phyloP scores from a whole-genome alignment of 37 sponge, comb jelly and placozoan genomes.

The Axinella damicornis region DNA sequence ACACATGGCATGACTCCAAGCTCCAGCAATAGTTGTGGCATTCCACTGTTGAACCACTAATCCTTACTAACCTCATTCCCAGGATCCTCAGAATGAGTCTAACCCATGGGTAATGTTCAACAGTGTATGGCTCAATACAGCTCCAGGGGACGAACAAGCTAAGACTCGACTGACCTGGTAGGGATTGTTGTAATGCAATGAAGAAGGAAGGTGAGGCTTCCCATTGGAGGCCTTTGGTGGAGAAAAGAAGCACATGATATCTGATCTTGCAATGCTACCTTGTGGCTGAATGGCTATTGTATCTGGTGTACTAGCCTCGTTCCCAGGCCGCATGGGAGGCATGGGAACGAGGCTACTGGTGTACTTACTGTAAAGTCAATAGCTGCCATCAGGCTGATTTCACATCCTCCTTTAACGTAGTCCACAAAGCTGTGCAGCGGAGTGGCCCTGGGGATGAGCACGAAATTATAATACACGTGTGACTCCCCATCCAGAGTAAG shows the following conservation, averaged over 20 bases:
- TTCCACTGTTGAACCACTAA: no score
- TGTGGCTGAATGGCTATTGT: background rate
- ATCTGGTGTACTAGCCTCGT: background rate
- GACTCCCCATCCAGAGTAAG: no score
- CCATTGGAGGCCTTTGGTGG: conserved; percentile 83
- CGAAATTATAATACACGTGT: no score
- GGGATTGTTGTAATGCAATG: conserved; percentile 78
- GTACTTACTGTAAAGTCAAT: conserved; percentile 87
- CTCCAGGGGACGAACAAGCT: no score
- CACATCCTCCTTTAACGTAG: conserved; percentile 84
- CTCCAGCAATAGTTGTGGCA: no score
- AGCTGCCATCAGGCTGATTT: conserved; percentile 78
- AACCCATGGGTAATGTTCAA: no score
- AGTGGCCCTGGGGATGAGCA: conserved; percentile 37
- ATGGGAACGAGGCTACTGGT: background rate
- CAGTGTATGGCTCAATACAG: no score
- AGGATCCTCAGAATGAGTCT: no score
- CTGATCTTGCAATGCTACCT: no score
- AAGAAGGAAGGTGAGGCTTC: conserved; percentile 54
- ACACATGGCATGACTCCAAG: no score
- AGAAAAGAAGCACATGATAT: background rate
- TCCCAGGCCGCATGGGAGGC: background rate
- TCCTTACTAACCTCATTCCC: no score
- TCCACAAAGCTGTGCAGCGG: conserved; percentile 81
- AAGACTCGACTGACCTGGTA: conserved; percentile 42